phyloP scores from a whole-genome alignment of 2,113 vertebrate species.

The Pseudolaguvia tuberculata region DNA sequence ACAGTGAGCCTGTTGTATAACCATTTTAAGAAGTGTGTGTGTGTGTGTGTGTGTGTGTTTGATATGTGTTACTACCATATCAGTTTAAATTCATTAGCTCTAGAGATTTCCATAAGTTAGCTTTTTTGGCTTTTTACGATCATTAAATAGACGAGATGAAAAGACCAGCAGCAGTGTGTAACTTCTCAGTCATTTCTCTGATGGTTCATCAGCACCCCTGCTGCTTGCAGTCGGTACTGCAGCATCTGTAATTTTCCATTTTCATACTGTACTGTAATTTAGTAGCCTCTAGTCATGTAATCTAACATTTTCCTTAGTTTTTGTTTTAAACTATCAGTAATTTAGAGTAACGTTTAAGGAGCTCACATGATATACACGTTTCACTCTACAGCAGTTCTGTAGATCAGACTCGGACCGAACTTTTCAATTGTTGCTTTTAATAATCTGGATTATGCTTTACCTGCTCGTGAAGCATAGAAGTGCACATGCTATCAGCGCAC shows the following conservation, averaged over 20 bases:
- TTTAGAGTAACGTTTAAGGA: conserved; percentile 7
- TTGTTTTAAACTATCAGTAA: conserved; percentile 16
- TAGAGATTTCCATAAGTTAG: not conserved
- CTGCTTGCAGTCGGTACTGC: conserved; percentile 26
- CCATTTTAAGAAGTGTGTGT: not conserved
- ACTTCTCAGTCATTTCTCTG: no score
- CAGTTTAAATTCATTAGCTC: not conserved
- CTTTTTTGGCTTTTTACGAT: conserved; percentile 14
- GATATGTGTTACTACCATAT: not conserved
- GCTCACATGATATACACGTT: not conserved
- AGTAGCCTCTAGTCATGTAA: conserved; percentile 32
- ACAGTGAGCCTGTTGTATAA: conserved; percentile 31
- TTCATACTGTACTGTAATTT: conserved; percentile 34
- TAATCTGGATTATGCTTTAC: conserved; percentile 18
- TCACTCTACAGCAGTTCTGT: conserved; percentile 24
- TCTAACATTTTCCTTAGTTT: conserved; percentile 23
- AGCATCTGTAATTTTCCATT: conserved; percentile 53
- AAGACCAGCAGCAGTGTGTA: conserved; percentile 5
- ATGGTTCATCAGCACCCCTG: not conserved
- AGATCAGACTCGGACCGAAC: conserved; percentile 4
- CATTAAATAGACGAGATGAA: conserved; percentile 7
- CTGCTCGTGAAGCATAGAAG: conserved; percentile 3
- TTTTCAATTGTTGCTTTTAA: not conserved
- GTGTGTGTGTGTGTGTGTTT: conserved; percentile 3
- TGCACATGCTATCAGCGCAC: conserved; percentile 24